Evolutionary conservation across 2,113 vertebrate genomes (phyloP).

Genomic region (Myotis lucifugus): DNA sequence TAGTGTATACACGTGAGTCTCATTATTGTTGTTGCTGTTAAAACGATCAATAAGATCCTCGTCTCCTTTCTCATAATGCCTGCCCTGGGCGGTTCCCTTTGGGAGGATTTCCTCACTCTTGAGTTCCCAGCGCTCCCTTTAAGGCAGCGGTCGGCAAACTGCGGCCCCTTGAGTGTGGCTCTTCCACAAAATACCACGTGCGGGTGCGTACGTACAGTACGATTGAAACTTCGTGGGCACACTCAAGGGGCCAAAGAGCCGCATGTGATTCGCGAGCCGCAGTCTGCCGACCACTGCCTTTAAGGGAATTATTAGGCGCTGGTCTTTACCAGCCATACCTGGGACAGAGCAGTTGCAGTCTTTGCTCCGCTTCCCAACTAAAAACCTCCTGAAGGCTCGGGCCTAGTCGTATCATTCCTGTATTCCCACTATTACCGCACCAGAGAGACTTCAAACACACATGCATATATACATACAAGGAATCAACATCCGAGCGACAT

Average conservation of each 20-base stretch:
- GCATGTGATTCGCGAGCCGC: no score
- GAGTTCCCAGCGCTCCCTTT: not conserved
- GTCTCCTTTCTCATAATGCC: not conserved
- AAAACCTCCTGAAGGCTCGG: not conserved
- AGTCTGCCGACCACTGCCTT: not conserved
- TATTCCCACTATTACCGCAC: not conserved
- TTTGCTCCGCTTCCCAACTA: not conserved
- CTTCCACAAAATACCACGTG: no score
- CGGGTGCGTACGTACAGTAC: no score
- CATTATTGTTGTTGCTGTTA: not conserved
- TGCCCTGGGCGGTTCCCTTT: not conserved
- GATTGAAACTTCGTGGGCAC: no score
- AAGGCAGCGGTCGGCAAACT: no score
- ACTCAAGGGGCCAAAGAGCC: no score
- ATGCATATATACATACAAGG: not conserved
- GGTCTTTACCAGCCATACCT: not conserved
- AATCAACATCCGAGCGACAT: not conserved
- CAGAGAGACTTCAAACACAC: not conserved
- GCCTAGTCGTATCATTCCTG: not conserved
- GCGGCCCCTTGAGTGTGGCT: no score
- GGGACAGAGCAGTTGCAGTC: not conserved
- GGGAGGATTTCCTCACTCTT: not conserved
- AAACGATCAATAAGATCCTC: no score
- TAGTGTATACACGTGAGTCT: not conserved
- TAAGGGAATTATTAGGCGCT: not conserved